Evolutionary conservation across 1,140 invertebrate genomes (phyloP).

Genomic region (Tetragnatha versicolor): DNA sequence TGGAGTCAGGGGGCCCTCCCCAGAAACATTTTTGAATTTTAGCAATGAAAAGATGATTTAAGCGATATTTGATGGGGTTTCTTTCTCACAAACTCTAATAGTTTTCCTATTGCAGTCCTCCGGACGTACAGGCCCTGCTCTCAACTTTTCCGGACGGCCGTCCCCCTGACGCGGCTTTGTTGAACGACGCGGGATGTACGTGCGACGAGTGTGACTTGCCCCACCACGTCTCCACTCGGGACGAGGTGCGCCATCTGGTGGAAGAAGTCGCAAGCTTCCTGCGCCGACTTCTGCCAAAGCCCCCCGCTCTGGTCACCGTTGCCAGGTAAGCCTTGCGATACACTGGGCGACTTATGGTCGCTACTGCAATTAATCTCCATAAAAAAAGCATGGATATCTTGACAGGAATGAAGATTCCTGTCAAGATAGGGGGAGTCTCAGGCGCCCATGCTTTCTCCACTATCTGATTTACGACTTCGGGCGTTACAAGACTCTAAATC

Average conservation of each 20-base stretch:
- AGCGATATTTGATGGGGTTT: no score
- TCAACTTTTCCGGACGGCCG: conserved; percentile 34
- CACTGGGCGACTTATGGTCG: no score
- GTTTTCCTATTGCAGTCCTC: background rate
- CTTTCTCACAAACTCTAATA: background rate
- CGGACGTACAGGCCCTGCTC: conserved; percentile 3
- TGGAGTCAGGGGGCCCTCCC: no score
- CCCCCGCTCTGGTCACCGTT: conserved; percentile 79
- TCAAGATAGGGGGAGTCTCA: no score
- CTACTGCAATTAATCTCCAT: no score
- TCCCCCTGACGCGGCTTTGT: conserved; percentile 73
- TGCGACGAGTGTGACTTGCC: conserved; percentile 79
- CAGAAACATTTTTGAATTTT: no score
- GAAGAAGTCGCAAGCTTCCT: conserved; percentile 71
- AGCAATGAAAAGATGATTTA: no score
- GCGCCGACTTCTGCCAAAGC: conserved; percentile 70
- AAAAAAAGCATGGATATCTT: no score
- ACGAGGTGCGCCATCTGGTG: conserved; percentile 74
- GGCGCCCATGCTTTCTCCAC: no score
- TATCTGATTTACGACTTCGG: no score
- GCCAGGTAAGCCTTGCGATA: conserved; percentile 67
- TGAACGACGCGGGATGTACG: conserved; percentile 86
- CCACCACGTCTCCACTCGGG: conserved; percentile 76
- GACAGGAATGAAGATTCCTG: no score
- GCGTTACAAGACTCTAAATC: no score